Conservation (phyloP, 2,797 vertebrate genomes). For the Petrocephalus schoutedeni region DNA sequence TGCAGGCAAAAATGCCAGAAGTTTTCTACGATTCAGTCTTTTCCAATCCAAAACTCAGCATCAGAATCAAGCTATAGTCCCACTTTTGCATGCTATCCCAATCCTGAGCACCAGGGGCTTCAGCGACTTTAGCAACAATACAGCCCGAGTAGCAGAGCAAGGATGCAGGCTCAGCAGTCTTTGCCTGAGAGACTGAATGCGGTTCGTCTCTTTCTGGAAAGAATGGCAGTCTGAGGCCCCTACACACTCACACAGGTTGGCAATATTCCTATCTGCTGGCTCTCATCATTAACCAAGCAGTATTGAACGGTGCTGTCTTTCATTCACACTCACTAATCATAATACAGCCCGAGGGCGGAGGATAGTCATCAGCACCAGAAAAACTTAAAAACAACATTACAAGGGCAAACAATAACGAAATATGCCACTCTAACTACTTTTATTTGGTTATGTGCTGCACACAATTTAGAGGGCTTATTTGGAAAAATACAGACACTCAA, state of each 20-base stretch:
- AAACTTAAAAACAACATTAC: slow-evolving; percentile 4
- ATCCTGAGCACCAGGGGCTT: neutral
- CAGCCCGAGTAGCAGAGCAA: neutral
- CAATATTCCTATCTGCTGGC: neutral
- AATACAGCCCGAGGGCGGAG: neutral
- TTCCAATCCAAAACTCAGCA: neutral
- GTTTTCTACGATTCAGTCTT: neutral
- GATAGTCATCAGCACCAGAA: neutral
- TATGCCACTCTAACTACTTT: neutral
- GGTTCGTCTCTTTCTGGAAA: neutral
- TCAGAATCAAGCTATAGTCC: neutral
- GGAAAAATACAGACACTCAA: neutral
- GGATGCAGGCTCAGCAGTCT: neutral
- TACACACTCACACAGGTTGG: neutral
- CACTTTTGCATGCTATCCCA: neutral
- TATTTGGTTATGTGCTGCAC: neutral
- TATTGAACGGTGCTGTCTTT: neutral
- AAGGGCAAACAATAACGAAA: neutral
- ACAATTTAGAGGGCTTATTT: neutral
- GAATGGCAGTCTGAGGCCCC: neutral
- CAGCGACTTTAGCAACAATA: neutral
- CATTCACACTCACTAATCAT: neutral
- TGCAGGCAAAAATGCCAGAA: neutral
- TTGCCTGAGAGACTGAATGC: neutral
- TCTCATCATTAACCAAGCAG: neutral